These are phyloP conservation scores for Halcyon malimbica DNA, from an alignment of 2,113 vertebrate genomes.

Conservation along the genomic window DNA sequence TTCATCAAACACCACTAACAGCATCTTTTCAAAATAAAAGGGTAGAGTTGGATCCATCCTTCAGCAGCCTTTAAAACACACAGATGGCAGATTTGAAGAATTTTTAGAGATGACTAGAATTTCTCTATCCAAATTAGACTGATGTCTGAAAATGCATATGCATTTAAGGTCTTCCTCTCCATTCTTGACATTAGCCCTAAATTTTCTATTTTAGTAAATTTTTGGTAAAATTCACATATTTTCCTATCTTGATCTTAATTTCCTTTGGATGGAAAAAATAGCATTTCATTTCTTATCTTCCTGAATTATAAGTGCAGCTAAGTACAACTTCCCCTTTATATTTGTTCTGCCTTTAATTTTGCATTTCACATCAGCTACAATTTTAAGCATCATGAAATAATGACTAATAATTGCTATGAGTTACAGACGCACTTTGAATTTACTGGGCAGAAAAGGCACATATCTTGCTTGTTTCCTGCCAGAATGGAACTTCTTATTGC, in stretches of 20 bases:
- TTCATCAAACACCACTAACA: not conserved
- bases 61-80: not conserved
- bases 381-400: not conserved
- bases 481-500: not conserved
- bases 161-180: not conserved
- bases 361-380: not conserved
- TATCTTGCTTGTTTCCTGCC: not conserved
- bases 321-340: not conserved
- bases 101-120: not conserved
- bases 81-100: not conserved
- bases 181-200: not conserved
- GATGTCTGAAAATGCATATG: not conserved
- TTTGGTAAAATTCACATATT: not conserved
- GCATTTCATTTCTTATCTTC: not conserved
- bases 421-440: not conserved
- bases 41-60: accelerated
- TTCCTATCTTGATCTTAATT: not conserved
- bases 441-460: not conserved
- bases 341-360: not conserved
- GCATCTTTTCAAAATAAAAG: not conserved
- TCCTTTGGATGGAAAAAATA: not conserved
- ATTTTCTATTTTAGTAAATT: not conserved
- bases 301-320: not conserved
- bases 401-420: not conserved
- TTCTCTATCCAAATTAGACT: not conserved